Base-by-base conservation (phyloP, 1,140 invertebrate species). In the Eumeta japonica region DNA sequence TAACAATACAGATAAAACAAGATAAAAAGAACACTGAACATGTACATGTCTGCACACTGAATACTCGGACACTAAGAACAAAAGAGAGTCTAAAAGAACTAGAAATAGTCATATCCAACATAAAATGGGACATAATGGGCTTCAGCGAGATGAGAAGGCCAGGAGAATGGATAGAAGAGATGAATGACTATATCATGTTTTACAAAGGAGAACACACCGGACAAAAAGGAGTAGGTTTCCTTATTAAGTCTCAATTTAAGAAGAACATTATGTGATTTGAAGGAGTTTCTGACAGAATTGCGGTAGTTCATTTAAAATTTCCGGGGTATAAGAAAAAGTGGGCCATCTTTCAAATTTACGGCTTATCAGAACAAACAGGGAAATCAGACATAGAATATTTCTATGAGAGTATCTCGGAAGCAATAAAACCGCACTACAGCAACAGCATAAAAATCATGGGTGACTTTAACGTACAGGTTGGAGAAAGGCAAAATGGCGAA, bases 331-430 rank as follows among this genome's bases (percentile, higher is more conserved):
- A 43, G 15, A 52, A 43, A 35, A 34, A 13, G 1, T 48, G 47
- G 47, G 1, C 28, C 2, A 43, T 51, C 9, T 30, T 51, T 12
- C 49, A 51, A 48, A 37, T 48, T 10, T 52, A 52, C 29, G 45
- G 43, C 3, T 43, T 43, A 16, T 48, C 49, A 27, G 43, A 48
- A 35, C 29, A 51, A 47, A 37, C 37, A 19, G 16, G 3, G n/a
- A n/a, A n/a, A n/a, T n/a, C n/a, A n/a, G n/a, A n/a, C n/a, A n/a
- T n/a, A n/a, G n/a, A n/a, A n/a, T n/a, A n/a, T n/a, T n/a, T 18
- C 30, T 16, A 33, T 41, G 2, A 30, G 30, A 2, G 17, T 42
- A 16, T n/a, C n/a, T n/a, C n/a, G n/a, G n/a, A n/a, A n/a, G n/a
- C n/a, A n/a, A n/a, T n/a, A n/a, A n/a, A n/a, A n/a, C n/a, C n/a